phyloP scores from a whole-genome alignment of 2,113 vertebrate species.

The Eidolon helvum region DNA sequence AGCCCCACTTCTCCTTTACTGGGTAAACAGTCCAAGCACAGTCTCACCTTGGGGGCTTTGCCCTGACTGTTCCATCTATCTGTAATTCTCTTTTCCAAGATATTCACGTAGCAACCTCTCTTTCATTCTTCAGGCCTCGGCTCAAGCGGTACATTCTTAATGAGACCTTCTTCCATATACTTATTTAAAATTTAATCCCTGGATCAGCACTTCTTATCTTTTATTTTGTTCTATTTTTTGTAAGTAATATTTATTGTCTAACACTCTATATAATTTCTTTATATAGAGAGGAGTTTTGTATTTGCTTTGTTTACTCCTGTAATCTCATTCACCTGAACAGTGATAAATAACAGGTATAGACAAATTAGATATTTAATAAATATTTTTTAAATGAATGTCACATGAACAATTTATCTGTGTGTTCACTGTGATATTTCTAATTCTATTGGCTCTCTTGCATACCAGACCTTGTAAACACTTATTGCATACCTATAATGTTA shows the following conservation, averaged over 20 bases:
- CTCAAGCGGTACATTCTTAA: neutral
- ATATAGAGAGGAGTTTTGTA: neutral
- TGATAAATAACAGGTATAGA: neutral
- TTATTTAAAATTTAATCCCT: neutral
- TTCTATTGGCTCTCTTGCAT: neutral
- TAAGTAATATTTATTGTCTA: too few species aligned
- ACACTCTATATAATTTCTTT: too few species aligned
- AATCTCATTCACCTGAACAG: neutral
- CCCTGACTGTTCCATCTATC: neutral
- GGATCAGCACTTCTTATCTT: neutral
- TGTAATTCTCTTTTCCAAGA: too few species aligned
- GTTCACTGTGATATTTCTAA: neutral
- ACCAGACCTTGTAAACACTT: neutral
- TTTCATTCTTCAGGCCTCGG: neutral
- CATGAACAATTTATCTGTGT: neutral
- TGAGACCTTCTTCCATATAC: neutral
- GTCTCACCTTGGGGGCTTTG: neutral
- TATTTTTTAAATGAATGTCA: neutral
- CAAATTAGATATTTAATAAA: neutral
- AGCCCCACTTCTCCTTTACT: neutral
- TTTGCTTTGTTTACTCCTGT: neutral
- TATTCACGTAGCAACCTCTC: neutral
- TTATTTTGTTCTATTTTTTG: neutral
- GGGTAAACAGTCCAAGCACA: neutral
- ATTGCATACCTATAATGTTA: neutral